Evolutionary conservation across 2,797 vertebrate species (phyloP).

Genomic region (Pangasius larnaudii): DNA sequence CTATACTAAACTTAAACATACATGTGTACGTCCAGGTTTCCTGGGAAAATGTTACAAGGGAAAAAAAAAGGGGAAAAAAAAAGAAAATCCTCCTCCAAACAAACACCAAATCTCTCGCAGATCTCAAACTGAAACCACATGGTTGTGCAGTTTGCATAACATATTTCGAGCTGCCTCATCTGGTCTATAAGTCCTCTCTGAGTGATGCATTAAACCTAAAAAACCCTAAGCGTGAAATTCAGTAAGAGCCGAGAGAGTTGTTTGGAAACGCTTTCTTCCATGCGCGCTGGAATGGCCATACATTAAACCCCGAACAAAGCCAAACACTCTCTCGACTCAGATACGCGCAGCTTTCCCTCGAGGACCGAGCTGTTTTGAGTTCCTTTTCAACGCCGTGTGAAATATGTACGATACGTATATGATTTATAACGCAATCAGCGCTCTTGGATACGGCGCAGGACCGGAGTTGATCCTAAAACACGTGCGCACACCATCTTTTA

Average conservation of each 20-base stretch:
- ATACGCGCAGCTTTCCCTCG: conserved; percentile 44
- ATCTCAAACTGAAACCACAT: conserved; percentile 58
- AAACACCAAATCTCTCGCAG: conserved; percentile 52
- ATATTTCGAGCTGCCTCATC: conserved; percentile 30
- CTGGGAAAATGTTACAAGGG: not conserved
- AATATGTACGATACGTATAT: conserved; percentile 25
- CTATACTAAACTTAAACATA: not conserved
- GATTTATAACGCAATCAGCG: conserved; percentile 54
- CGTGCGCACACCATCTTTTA: not conserved
- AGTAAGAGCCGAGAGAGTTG: conserved; percentile 44
- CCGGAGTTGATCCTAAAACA: conserved; percentile 23
- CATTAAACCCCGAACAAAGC: conserved; percentile 29
- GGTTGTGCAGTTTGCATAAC: conserved; percentile 24
- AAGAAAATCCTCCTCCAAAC: conserved; percentile 45
- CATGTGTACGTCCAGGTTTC: not conserved
- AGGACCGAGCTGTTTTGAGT: conserved; percentile 52
- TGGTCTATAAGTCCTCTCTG: conserved; percentile 39
- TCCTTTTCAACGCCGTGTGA: conserved; percentile 46
- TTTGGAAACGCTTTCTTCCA: conserved; percentile 44
- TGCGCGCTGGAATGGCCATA: conserved; percentile 16
- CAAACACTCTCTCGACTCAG: conserved; percentile 35
- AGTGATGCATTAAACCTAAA: conserved; percentile 47
- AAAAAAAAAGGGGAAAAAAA: not conserved
- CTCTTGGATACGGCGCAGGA: conserved; percentile 30
- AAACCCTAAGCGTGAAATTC: conserved; percentile 53